These are phyloP conservation scores for Gasterosteus nipponicus DNA, from an alignment of 2,113 vertebrate species.

Conservation along the genomic window DNA sequence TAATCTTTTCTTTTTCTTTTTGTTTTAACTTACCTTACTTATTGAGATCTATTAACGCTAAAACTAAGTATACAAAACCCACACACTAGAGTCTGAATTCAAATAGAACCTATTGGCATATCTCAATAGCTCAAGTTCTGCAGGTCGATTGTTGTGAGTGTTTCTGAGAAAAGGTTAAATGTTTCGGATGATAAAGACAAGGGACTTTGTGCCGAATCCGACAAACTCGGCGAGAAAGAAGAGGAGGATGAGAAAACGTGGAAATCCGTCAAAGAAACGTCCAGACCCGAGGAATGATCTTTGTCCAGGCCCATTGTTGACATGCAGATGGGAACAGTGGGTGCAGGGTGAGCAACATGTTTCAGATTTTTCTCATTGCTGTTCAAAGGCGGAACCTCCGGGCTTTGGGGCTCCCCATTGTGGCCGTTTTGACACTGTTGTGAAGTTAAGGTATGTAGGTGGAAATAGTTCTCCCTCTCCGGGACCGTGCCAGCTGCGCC, in stretches of 20 bases:
- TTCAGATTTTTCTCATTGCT: conserved; percentile 98
- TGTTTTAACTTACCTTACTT: conserved; percentile 82
- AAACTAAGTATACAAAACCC: conserved; percentile 58
- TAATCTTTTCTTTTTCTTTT: conserved; percentile 26
- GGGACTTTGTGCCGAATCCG: conserved; percentile 90
- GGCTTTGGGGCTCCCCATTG: conserved; percentile 90
- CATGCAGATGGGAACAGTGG: conserved; percentile 90
- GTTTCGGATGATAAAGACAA: conserved; percentile 90
- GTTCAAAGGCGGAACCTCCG: conserved; percentile 86
- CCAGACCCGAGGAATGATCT: conserved; percentile 89
- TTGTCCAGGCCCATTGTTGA: conserved; percentile 96
- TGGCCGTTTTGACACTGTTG: conserved; percentile 87
- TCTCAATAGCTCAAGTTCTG: conserved; percentile 93
- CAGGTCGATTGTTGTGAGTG: conserved; percentile 94
- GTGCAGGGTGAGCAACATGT: conserved; percentile 93
- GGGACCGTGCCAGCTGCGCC: conserved; percentile 85
- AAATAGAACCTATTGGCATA: conserved; percentile 14
- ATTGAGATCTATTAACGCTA: conserved; percentile 75
- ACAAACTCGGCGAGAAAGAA: conserved; percentile 93
- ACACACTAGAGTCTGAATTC: conserved; percentile 16
- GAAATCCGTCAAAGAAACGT: conserved; percentile 93
- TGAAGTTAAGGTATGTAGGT: conserved; percentile 88
- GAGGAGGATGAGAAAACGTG: conserved; percentile 88
- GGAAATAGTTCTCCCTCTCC: conserved; percentile 91
- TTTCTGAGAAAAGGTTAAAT: conserved; percentile 97